These are phyloP conservation scores for Daboia siamensis DNA, from an alignment of 2,113 vertebrate genomes.

Conservation along the genomic window DNA sequence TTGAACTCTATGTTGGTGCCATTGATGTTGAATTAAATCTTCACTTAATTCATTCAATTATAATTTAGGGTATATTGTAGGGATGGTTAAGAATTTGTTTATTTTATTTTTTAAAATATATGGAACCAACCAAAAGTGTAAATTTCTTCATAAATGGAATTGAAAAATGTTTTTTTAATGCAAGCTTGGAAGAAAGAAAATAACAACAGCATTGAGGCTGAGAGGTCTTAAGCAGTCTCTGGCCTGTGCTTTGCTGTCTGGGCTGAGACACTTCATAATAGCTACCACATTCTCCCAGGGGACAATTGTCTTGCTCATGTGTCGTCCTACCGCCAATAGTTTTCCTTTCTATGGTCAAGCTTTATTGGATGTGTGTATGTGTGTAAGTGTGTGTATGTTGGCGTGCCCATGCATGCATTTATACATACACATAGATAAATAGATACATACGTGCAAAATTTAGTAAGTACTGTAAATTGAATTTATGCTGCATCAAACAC, in stretches of 20 bases:
- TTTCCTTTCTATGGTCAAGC: not conserved
- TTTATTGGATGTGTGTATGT: not conserved
- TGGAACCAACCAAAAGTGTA: not conserved
- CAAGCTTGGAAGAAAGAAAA: not conserved
- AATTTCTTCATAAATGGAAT: not conserved
- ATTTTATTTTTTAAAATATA: not conserved
- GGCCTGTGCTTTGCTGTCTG: not conserved
- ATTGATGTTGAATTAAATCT: not conserved
- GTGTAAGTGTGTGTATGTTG: rapidly evolving
- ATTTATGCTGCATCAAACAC: not conserved
- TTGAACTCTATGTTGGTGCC: not conserved
- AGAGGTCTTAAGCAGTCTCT: not conserved
- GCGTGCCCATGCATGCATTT: not conserved
- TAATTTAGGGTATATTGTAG: not conserved
- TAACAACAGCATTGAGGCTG: not conserved
- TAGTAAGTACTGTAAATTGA: not conserved
- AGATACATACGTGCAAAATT: not conserved
- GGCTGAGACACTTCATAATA: not conserved
- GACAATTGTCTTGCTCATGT: not conserved
- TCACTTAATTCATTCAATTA: not conserved
- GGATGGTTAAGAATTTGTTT: not conserved
- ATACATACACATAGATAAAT: not conserved
- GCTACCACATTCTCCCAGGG: not conserved
- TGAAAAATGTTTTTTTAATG: not conserved
- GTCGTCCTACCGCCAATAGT: not conserved